Percentiles rank a stretch among this genome's conserved stretches.
Evolutionary conservation across 2,113 vertebrate genomes (phyloP).

Genomic region (Ancistrus triradiatus): DNA sequence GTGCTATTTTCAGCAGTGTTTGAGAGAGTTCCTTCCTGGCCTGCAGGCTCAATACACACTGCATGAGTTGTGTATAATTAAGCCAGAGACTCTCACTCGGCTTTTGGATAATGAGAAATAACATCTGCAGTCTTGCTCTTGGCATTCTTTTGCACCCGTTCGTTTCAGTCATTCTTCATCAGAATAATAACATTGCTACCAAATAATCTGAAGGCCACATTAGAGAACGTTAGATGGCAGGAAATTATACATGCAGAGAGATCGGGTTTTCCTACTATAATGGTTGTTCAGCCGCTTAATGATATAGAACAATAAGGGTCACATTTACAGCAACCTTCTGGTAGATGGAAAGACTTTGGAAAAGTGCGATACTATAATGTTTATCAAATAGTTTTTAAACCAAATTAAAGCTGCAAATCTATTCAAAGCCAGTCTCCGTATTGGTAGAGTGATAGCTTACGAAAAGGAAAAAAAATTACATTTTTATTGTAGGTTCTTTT

Average conservation of each 20-base stretch:
- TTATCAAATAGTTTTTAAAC: too few relatives aligned
- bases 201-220: slow-evolving; percentile 34
- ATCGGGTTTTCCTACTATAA: too few relatives aligned
- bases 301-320: too few relatives aligned
- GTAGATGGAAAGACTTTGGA: too few relatives aligned
- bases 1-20: slow-evolving; percentile 6
- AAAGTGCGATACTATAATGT: too few relatives aligned
- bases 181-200: slow-evolving; percentile 36
- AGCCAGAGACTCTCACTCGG: slow-evolving; percentile 36
- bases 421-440: neutral
- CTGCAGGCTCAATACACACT: slow-evolving; percentile 32
- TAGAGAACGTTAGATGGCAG: slow-evolving; percentile 22
- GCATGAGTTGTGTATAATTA: slow-evolving; percentile 49
- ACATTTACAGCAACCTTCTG: too few relatives aligned
- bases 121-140: slow-evolving; percentile 43
- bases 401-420: too few relatives aligned
- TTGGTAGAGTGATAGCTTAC: neutral
- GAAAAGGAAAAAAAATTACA: neutral
- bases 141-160: slow-evolving; percentile 31
- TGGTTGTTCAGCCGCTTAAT: too few relatives aligned
- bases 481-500: neutral
- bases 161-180: slow-evolving; percentile 41
- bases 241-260: slow-evolving; percentile 37
- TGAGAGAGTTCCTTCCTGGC: slow-evolving; percentile 19
- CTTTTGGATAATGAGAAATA: slow-evolving; percentile 44